These are phyloP conservation scores for Ephydatia muelleri DNA, from an alignment of 37 sponge, comb jelly and placozoan species.

Conservation along the genomic window DNA sequence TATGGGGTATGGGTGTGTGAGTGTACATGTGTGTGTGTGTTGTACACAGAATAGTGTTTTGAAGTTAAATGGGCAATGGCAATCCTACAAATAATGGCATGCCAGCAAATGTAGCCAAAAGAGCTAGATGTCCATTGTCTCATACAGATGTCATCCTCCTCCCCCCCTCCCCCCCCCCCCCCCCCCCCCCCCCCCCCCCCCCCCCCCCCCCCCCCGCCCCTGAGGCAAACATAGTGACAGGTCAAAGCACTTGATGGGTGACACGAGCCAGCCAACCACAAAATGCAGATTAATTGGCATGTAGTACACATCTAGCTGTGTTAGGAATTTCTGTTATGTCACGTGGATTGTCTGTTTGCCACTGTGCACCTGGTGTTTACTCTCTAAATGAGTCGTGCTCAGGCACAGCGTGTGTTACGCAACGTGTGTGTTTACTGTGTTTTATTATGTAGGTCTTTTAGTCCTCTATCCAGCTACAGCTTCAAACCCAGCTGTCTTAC, in stretches of 20 bases:
- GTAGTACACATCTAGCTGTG: not conserved
- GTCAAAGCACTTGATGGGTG: not conserved
- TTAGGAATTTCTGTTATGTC: not conserved
- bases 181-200: not conserved
- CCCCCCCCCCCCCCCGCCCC: too few species aligned
- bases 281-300: not conserved
- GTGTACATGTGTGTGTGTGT: conserved; percentile 9
- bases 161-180: not conserved
- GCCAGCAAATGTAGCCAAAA: not conserved
- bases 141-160: not conserved
- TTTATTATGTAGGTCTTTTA: not conserved
- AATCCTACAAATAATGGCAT: not conserved
- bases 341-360: not conserved
- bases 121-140: not conserved
- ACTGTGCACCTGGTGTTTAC: not conserved
- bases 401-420: not conserved
- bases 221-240: not conserved
- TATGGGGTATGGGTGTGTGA: not conserved
- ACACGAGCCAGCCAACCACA: not conserved
- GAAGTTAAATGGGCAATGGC: not conserved
- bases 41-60: not conserved
- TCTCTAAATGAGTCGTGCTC: not conserved
- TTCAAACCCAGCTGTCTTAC: too few species aligned
- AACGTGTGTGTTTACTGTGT: not conserved
- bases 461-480: not conserved